These are phyloP conservation scores for Nycticebus coucang DNA, from an alignment of 2,113 vertebrate species.

Conservation along the genomic window DNA sequence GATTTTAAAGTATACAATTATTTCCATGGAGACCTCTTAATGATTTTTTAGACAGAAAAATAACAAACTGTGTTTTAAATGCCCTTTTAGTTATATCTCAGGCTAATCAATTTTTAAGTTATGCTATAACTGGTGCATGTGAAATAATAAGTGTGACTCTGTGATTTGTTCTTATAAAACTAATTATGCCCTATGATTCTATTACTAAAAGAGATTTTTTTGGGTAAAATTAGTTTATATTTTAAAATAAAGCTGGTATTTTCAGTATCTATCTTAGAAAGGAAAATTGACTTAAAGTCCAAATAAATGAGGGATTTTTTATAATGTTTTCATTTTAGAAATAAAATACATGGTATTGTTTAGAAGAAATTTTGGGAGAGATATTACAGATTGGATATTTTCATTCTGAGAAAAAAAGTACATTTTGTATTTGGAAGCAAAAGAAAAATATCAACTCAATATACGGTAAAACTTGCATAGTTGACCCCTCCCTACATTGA, in stretches of 20 bases:
- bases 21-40: background rate
- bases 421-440: background rate
- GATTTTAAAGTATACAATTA: background rate
- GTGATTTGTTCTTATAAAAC: conserved; percentile 48
- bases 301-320: background rate
- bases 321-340: background rate
- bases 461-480: background rate
- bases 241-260: conserved; percentile 26
- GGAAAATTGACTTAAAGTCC: background rate
- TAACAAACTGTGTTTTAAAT: background rate
- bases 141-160: conserved; percentile 10
- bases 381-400: background rate
- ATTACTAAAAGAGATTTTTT: background rate
- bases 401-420: background rate
- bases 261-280: conserved; percentile 20
- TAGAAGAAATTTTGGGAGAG: background rate
- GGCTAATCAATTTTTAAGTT: conserved; percentile 41
- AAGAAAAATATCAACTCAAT: background rate
- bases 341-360: conserved; percentile 31
- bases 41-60: conserved; percentile 21
- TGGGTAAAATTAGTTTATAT: conserved; percentile 19
- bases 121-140: background rate
- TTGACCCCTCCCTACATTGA: too few species aligned
- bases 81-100: conserved; percentile 1
- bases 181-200: conserved; percentile 19